Evolutionary conservation across 2,113 vertebrate genomes (phyloP).

Genomic region (Casuarius casuarius): DNA sequence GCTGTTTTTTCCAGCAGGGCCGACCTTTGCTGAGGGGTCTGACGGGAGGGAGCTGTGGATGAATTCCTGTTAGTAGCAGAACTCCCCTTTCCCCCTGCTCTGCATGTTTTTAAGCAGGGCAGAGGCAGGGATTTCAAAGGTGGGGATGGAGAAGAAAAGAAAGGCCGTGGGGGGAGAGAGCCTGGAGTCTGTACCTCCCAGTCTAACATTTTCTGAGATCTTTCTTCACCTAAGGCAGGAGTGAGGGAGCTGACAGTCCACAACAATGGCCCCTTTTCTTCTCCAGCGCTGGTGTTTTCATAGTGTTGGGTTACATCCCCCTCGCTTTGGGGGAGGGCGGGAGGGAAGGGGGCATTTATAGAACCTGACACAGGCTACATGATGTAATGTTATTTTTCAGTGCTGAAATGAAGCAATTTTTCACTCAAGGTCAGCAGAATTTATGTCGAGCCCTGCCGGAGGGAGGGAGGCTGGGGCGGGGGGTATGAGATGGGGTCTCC

Average conservation of each 20-base stretch:
- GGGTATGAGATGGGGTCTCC: neutral
- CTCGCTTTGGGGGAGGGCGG: conserved; percentile 19
- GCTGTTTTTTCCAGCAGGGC: rapidly evolving
- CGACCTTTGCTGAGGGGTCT: neutral
- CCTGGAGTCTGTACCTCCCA: conserved; percentile 33
- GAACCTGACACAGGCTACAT: conserved; percentile 80
- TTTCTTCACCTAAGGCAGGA: conserved; percentile 70
- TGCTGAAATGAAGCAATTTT: conserved; percentile 78
- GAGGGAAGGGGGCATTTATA: conserved; percentile 84
- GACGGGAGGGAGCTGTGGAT: neutral
- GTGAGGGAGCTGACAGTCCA: conserved; percentile 34
- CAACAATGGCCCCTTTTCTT: conserved; percentile 87
- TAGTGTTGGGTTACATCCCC: conserved; percentile 88
- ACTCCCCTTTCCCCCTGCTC: neutral
- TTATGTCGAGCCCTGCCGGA: conserved; percentile 27
- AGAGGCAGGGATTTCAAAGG: neutral
- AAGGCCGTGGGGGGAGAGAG: neutral
- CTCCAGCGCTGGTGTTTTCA: conserved; percentile 82
- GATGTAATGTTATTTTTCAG: conserved; percentile 93
- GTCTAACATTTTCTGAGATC: conserved; percentile 26
- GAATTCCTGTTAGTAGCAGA: neutral
- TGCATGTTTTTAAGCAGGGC: neutral
- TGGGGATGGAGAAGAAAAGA: neutral
- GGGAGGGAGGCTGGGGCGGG: neutral
- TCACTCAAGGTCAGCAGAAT: conserved; percentile 73